Conservation (phyloP, 1,140 invertebrate genomes). For the Hypsibius dujardini region DNA sequence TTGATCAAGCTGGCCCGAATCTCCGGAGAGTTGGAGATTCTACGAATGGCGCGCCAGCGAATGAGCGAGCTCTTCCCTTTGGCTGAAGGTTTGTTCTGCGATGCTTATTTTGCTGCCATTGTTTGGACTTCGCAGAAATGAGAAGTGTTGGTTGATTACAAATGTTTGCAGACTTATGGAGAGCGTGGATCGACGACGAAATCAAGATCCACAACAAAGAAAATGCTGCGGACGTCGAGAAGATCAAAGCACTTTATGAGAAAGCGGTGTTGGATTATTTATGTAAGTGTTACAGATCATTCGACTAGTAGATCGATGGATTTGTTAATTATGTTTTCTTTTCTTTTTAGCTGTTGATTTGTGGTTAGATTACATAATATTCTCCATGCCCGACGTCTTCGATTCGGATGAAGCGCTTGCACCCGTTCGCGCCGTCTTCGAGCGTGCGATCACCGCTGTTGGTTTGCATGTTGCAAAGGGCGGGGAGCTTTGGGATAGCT, state of each 20-base stretch:
- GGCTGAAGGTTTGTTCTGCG: constrained; percentile 34
- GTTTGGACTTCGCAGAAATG: too few species aligned
- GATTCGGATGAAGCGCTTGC: constrained; percentile 33
- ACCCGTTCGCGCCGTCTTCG: constrained; percentile 43
- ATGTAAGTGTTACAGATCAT: constrained; percentile 38
- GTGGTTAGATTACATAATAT: constrained; percentile 57
- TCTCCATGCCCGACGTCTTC: constrained; percentile 43
- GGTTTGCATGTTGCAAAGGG: constrained; percentile 52
- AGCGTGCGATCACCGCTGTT: constrained; percentile 46
- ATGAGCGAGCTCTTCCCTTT: constrained; percentile 51
- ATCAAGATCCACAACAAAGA: constrained; percentile 37
- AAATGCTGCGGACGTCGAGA: constrained; percentile 38
- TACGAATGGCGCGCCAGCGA: constrained; percentile 43
- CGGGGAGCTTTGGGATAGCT: constrained; percentile 52
- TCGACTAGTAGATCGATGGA: neutral
- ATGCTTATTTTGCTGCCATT: neutral
- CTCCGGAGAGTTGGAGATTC: constrained; percentile 43
- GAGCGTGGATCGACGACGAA: constrained; percentile 53
- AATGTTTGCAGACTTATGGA: constrained; percentile 42
- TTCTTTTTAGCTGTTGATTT: constrained; percentile 45
- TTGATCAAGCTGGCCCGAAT: constrained; percentile 37
- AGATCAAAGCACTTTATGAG: constrained; percentile 45
- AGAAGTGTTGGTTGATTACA: too few species aligned
- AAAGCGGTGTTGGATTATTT: constrained; percentile 53
- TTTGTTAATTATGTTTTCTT: constrained; percentile 17